phyloP scores from a whole-genome alignment of 1,140 invertebrate genomes.

The Zaprionus lachaisei region DNA sequence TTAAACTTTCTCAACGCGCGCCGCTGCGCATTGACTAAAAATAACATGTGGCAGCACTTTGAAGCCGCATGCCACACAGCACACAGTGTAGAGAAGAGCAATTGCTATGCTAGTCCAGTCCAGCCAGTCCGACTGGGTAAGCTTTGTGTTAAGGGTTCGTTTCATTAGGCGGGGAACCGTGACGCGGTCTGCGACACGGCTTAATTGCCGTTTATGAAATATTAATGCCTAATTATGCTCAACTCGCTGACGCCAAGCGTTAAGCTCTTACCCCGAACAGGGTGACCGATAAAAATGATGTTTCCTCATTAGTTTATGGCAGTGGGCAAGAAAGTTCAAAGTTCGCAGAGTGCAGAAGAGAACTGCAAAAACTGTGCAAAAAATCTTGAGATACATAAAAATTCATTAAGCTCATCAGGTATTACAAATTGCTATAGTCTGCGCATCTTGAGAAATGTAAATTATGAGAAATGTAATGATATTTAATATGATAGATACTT shows the following conservation, averaged over 20 bases:
- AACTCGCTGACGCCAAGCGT: slow-evolving; percentile 27
- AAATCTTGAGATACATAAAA: not conserved
- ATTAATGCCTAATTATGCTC: slow-evolving; percentile 79
- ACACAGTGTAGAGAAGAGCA: slow-evolving; percentile 9
- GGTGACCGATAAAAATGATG: slow-evolving; percentile 25
- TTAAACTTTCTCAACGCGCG: slow-evolving; percentile 17
- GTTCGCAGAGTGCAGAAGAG: not conserved
- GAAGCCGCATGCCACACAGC: slow-evolving; percentile 12
- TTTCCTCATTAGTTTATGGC: slow-evolving; percentile 22
- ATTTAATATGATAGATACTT: not conserved
- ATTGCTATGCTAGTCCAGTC: slow-evolving; percentile 24
- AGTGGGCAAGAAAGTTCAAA: not conserved
- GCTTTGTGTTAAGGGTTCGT: not conserved
- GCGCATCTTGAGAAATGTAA: not conserved
- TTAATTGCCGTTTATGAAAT: slow-evolving; percentile 76
- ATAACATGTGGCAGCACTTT: slow-evolving; percentile 42
- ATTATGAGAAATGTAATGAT: not conserved
- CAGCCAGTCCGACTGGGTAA: slow-evolving; percentile 49
- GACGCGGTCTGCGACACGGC: slow-evolving; percentile 19
- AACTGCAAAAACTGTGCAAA: not conserved
- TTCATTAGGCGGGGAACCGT: not conserved
- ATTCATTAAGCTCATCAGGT: not conserved
- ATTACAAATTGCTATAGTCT: not conserved
- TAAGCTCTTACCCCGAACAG: not conserved
- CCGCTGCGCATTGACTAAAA: slow-evolving; percentile 35